Conservation (phyloP, 2,113 vertebrate species). For the Ascaphus truei region DNA sequence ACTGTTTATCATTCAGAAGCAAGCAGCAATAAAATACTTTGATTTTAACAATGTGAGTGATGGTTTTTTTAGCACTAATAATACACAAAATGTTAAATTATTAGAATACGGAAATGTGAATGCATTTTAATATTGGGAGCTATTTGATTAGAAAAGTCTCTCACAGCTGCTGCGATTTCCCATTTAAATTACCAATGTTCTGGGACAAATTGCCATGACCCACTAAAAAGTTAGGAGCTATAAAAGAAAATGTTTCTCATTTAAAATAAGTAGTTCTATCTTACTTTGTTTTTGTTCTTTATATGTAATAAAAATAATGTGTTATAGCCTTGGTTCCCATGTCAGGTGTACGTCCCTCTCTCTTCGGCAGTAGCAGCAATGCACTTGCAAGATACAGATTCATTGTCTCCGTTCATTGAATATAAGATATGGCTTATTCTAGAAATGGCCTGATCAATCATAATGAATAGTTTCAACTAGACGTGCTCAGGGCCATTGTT, state of each 20-base stretch:
- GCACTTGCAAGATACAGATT: no score
- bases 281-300: background rate
- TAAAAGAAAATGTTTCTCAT: conserved; percentile 15
- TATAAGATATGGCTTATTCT: no score
- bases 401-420: no score
- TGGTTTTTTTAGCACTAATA: no score
- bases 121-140: background rate
- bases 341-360: no score
- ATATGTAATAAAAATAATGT: conserved; percentile 13
- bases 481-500: no score
- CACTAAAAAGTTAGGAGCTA: conserved; percentile 5
- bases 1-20: no score
- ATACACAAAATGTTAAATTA: background rate
- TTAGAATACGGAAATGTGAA: conserved; percentile 5
- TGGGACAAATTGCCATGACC: conserved; percentile 6
- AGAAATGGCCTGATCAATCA: no score
- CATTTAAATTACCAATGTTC: conserved; percentile 24
- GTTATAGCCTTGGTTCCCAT: background rate
- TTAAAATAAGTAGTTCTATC: conserved; percentile 22
- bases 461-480: no score
- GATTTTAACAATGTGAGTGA: no score
- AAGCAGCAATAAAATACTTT: no score
- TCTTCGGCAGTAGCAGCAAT: no score
- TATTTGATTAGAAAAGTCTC: conserved; percentile 4
- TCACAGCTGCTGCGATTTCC: background rate